These are phyloP conservation scores for Rana temporaria DNA, from an alignment of 2,113 vertebrate species.

Conservation along the genomic window DNA sequence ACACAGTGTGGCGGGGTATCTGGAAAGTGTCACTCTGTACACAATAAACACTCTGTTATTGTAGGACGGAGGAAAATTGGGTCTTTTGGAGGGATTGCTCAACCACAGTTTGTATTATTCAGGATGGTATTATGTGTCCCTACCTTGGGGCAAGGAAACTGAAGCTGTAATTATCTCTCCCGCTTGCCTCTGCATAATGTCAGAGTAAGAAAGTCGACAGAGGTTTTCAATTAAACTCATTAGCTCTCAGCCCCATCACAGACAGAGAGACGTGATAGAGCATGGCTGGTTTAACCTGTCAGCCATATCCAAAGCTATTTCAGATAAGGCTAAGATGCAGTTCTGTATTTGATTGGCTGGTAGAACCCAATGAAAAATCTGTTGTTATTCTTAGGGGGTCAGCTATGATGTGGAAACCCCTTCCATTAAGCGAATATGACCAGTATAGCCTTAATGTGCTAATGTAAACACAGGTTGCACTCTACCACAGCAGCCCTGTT, in stretches of 20 bases:
- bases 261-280: slow-evolving; percentile 24
- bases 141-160: slow-evolving; percentile 47
- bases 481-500: too few species aligned
- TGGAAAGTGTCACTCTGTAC: slow-evolving; percentile 39
- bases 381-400: too few species aligned
- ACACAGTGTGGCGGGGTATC: slow-evolving; percentile 11
- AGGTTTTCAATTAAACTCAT: slow-evolving; percentile 30
- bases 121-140: slow-evolving; percentile 40
- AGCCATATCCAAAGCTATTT: not conserved
- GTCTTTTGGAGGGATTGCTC: slow-evolving; percentile 37
- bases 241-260: slow-evolving; percentile 11
- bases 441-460: too few species aligned
- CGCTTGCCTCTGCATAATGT: slow-evolving; percentile 45
- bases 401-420: too few species aligned
- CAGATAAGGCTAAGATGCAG: not conserved
- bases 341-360: too few species aligned
- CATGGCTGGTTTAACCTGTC: slow-evolving; percentile 6
- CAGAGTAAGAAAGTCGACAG: slow-evolving; percentile 19
- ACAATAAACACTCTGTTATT: slow-evolving; percentile 42
- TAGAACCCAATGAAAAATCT: too few species aligned
- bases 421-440: too few species aligned
- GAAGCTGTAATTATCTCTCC: slow-evolving; percentile 39
- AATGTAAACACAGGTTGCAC: too few species aligned
- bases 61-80: slow-evolving; percentile 2
- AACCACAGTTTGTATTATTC: slow-evolving; percentile 37